phyloP scores from a whole-genome alignment of 2,113 vertebrate genomes.

The Plecotus auritus region DNA sequence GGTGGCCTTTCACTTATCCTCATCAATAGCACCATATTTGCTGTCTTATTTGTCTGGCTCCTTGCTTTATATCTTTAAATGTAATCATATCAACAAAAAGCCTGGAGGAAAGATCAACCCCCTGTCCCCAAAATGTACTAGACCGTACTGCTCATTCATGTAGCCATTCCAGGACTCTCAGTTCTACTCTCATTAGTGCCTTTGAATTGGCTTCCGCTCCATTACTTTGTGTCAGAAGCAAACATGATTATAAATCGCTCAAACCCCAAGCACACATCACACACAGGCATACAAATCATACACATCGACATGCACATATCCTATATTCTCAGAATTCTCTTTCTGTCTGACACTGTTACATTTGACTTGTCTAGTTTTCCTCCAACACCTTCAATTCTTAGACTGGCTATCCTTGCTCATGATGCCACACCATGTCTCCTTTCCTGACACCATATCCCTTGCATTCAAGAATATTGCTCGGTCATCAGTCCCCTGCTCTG shows the following conservation, averaged over 20 bases:
- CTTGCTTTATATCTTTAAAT: neutral
- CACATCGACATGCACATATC: neutral
- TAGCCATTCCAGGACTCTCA: neutral
- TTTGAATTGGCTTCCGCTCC: neutral
- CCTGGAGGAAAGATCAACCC: neutral
- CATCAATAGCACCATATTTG: neutral
- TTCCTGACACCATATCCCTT: fast-evolving
- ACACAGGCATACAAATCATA: neutral
- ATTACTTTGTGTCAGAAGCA: neutral
- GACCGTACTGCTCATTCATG: neutral
- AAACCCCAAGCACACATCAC: neutral
- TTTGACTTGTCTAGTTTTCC: neutral
- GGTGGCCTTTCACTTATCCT: neutral
- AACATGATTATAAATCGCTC: neutral
- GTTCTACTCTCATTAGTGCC: neutral
- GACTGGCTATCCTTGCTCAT: neutral
- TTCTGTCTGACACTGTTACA: neutral
- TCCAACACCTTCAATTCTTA: neutral
- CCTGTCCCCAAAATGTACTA: neutral
- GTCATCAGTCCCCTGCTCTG: neutral
- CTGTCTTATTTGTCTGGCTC: neutral
- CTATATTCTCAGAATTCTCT: neutral
- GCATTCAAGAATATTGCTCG: neutral
- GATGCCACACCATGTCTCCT: neutral
- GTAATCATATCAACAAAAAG: neutral